A percentile compares a stretch with the other conserved stretches of the same genome.
Evolutionary conservation across 2,797 vertebrate species (phyloP).

Genomic region (Leuciscus waleckii): DNA sequence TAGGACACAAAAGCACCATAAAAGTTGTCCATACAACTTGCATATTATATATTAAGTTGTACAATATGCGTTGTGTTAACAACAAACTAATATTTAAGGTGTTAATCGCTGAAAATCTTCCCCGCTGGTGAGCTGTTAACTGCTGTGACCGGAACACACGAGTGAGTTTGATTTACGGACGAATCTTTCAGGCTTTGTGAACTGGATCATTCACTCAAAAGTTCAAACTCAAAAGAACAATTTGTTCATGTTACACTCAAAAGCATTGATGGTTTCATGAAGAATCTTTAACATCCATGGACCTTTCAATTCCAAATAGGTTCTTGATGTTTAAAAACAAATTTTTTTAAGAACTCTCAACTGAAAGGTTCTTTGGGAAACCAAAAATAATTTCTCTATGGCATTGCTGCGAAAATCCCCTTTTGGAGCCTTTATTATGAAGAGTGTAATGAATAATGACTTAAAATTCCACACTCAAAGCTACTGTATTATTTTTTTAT

Average conservation of each 20-base stretch:
- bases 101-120: not conserved
- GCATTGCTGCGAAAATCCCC: not conserved
- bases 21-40: not conserved
- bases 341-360: not conserved
- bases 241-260: not conserved
- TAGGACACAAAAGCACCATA: not conserved
- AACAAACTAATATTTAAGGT: not conserved
- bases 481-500: not conserved
- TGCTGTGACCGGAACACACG: not conserved
- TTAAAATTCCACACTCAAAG: not conserved
- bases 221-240: not conserved
- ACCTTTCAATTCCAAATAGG: not conserved
- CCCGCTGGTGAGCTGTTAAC: not conserved
- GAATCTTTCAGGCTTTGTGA: not conserved
- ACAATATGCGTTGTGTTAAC: not conserved
- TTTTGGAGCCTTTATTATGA: not conserved
- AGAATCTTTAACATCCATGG: not conserved
- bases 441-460: not conserved
- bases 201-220: not conserved
- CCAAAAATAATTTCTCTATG: not conserved
- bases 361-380: not conserved
- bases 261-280: not conserved
- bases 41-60: not conserved
- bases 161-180: not conserved
- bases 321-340: not conserved